These are phyloP conservation scores for Nephrotoma flavescens DNA, from an alignment of 2,888 invertebrate species.

Conservation along the genomic window DNA sequence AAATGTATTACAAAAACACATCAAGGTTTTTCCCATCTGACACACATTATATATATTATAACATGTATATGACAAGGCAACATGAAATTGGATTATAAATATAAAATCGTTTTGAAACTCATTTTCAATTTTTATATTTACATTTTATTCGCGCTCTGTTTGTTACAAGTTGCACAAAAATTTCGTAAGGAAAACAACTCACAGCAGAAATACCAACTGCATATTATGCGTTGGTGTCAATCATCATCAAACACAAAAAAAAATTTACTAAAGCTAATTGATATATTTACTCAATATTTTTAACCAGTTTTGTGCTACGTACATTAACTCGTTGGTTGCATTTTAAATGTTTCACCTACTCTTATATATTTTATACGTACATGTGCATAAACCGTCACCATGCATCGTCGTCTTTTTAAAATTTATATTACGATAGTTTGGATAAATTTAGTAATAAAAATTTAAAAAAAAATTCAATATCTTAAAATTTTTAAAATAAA, in stretches of 20 bases:
- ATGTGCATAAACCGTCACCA: background rate
- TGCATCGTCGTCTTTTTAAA: background rate
- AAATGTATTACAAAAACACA: background rate
- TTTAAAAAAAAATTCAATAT: background rate
- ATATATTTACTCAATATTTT: background rate
- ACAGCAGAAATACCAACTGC: background rate
- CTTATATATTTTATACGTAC: background rate
- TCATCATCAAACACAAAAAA: background rate
- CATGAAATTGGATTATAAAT: background rate
- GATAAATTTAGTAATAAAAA: background rate
- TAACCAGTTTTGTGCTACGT: background rate
- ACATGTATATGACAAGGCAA: background rate
- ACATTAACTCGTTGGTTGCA: background rate
- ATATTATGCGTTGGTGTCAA: background rate
- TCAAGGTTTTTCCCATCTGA: background rate
- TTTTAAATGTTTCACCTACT: background rate
- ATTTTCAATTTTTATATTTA: background rate
- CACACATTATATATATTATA: background rate
- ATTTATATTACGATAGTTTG: background rate
- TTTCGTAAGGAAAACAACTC: background rate
- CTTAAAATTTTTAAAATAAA: background rate
- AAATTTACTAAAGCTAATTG: background rate
- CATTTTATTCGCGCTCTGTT: background rate
- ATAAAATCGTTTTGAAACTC: background rate
- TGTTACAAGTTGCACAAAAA: background rate